phyloP scores from a whole-genome alignment of 2,113 vertebrate genomes.

The Embiotoca jacksoni region DNA sequence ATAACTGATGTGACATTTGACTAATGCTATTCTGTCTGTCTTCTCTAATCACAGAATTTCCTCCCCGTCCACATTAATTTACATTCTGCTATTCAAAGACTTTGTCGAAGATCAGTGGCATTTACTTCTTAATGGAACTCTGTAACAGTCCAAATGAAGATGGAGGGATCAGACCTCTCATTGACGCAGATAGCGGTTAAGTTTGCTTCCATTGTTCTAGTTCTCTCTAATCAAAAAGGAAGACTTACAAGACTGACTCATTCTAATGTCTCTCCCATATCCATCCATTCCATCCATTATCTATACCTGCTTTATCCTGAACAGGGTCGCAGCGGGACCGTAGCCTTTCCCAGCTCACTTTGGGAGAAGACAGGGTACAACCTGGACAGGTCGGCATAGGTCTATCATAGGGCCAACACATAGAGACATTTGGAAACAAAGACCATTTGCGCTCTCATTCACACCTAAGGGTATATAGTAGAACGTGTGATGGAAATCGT shows the following conservation, averaged over 20 bases:
- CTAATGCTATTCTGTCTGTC: constrained; percentile 28
- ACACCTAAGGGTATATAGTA: no score
- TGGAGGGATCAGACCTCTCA: constrained; percentile 34
- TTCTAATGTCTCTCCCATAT: constrained; percentile 13
- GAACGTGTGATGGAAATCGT: no score
- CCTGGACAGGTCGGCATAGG: no score
- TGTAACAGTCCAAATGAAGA: constrained; percentile 66
- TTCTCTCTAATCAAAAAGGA: constrained; percentile 10
- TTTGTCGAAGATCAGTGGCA: constrained; percentile 62
- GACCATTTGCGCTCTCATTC: no score
- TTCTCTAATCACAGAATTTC: constrained; percentile 54
- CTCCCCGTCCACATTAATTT: constrained; percentile 50
- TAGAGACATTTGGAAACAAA: no score
- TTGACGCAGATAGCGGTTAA: constrained; percentile 23
- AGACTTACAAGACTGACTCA: constrained; percentile 43
- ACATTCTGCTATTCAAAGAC: constrained; percentile 47
- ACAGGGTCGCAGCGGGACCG: no score
- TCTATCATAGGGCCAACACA: no score
- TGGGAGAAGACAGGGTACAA: no score
- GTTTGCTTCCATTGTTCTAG: constrained; percentile 39
- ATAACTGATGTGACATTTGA: constrained; percentile 51
- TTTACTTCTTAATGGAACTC: constrained; percentile 62
- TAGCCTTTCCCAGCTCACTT: no score
- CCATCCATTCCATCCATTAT: background rate
- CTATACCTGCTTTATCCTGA: no score